These are phyloP conservation scores for Rhopalosiphum nymphaeae DNA, from an alignment of 2,888 invertebrate genomes.

Conservation along the genomic window DNA sequence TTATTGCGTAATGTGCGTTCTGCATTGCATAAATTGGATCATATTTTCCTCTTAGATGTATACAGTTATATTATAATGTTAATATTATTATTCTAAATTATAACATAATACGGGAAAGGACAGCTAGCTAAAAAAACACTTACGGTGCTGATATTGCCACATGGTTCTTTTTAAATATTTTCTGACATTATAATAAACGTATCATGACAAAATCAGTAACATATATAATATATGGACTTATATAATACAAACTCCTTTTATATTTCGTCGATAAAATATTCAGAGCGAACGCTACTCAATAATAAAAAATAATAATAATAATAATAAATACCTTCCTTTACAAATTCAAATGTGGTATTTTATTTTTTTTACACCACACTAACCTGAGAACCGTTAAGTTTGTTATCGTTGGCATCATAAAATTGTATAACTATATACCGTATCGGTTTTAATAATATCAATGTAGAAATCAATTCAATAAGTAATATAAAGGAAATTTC, in stretches of 20 bases:
- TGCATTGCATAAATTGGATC: neutral
- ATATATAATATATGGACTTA: neutral
- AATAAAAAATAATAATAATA: neutral
- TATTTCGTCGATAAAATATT: neutral
- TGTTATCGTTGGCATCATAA: neutral
- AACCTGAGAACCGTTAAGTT: neutral
- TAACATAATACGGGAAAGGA: neutral
- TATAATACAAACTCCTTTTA: neutral
- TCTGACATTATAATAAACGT: neutral
- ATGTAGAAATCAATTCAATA: neutral
- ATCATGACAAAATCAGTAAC: neutral
- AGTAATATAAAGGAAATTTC: neutral
- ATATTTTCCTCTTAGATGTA: neutral
- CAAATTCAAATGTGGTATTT: neutral
- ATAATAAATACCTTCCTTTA: neutral
- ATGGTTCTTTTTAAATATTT: neutral
- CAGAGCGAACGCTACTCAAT: neutral
- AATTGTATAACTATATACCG: neutral
- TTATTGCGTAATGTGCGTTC: neutral
- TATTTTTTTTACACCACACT: neutral
- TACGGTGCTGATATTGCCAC: neutral
- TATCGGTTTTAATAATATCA: neutral
- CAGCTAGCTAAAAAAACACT: neutral
- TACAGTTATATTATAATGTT: neutral
- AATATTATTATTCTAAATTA: neutral